A percentile compares a stretch with the other conserved stretches of the same genome.
Conservation (phyloP, 2,797 vertebrate species). For the Danio aesculapii region DNA sequence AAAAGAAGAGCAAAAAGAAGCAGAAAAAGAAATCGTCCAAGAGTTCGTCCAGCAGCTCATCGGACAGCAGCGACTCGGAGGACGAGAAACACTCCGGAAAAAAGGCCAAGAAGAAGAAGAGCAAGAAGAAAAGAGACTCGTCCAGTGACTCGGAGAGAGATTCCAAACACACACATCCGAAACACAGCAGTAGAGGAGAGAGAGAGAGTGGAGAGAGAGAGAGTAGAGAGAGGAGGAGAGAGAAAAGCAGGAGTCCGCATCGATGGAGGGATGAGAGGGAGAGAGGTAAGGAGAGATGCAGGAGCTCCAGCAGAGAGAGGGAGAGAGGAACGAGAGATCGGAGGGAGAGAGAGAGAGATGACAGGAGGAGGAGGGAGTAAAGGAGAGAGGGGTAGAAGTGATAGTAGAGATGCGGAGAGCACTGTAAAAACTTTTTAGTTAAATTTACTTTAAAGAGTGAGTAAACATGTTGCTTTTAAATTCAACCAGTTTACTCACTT, state of each 20-base stretch:
- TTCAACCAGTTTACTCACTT: no score
- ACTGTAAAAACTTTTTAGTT: no score
- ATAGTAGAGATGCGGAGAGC: slow-evolving; percentile 58
- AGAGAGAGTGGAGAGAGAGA: slow-evolving; percentile 10
- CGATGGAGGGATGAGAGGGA: slow-evolving; percentile 28
- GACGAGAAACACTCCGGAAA: slow-evolving; percentile 63
- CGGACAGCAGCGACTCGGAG: slow-evolving; percentile 73
- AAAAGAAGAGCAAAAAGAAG: slow-evolving; percentile 84
- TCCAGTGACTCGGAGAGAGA: slow-evolving; percentile 79
- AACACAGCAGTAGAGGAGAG: slow-evolving; percentile 59
- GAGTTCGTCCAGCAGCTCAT: slow-evolving; percentile 76
- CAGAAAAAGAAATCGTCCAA: slow-evolving; percentile 81
- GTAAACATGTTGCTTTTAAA: no score
- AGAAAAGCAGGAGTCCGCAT: slow-evolving; percentile 18
- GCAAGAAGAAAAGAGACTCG: slow-evolving; percentile 82
- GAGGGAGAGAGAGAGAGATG: slow-evolving; percentile 12
- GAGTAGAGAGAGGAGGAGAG: slow-evolving; percentile 57
- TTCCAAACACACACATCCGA: slow-evolving; percentile 62
- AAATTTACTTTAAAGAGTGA: no score
- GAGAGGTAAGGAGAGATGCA: slow-evolving; percentile 34
- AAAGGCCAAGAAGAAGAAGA: slow-evolving; percentile 71
- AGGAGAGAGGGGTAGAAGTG: slow-evolving; percentile 22
- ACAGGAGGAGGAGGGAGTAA: slow-evolving; percentile 10
- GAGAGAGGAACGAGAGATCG: slow-evolving; percentile 9
- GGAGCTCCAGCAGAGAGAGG: slow-evolving; percentile 30